A percentile compares a stretch with the other conserved stretches of the same genome.
These are phyloP conservation scores for Oreohelix idahoensis DNA, from an alignment of 1,140 invertebrate genomes.

Conservation along the genomic window DNA sequence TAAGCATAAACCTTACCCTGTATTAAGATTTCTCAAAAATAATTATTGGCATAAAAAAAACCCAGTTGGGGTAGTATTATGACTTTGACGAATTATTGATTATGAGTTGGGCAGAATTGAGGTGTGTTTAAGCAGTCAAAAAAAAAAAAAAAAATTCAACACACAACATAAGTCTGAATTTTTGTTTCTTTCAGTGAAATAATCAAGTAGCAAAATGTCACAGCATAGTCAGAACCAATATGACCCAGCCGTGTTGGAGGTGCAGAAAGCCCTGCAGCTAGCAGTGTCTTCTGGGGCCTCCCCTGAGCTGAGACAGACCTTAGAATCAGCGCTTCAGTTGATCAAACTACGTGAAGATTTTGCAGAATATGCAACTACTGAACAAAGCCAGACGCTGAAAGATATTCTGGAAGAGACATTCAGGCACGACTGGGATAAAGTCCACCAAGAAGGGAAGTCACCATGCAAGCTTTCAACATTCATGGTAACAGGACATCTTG, in stretches of 20 bases:
- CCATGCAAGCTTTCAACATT: neutral
- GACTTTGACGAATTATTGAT: too few species aligned
- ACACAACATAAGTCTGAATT: too few species aligned
- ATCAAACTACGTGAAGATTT: neutral
- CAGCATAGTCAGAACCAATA: too few species aligned
- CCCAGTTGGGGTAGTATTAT: too few species aligned
- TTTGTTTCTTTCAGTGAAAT: too few species aligned
- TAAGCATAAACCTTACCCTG: too few species aligned
- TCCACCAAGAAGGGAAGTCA: neutral
- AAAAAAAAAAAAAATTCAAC: too few species aligned
- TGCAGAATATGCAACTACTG: neutral
- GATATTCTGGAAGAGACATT: neutral
- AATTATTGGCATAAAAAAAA: too few species aligned
- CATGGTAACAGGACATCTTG: neutral
- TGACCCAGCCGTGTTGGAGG: neutral
- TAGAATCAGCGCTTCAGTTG: neutral
- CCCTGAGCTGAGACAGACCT: neutral
- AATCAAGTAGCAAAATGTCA: too few species aligned
- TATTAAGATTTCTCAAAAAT: too few species aligned
- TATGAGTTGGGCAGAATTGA: too few species aligned
- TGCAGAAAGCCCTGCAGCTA: neutral
- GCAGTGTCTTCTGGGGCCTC: neutral
- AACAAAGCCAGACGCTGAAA: neutral
- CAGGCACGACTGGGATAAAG: neutral
- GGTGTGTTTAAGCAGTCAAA: too few species aligned